phyloP scores from a whole-genome alignment of 2,113 vertebrate genomes.

The Lethenteron camtschaticum region DNA sequence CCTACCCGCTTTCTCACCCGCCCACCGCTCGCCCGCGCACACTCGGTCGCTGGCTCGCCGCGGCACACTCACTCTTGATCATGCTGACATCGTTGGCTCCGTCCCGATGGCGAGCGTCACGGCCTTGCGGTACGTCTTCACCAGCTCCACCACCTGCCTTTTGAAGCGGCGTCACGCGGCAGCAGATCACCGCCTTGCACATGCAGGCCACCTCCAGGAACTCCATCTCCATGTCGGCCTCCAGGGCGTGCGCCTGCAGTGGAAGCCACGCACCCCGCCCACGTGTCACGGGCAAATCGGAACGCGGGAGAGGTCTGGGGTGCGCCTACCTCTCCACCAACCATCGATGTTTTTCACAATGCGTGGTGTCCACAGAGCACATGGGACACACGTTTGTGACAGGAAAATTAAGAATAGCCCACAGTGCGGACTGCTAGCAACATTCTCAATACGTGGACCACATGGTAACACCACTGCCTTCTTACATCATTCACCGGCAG shows the following conservation, averaged over 20 bases:
- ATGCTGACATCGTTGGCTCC: conserved; percentile 86
- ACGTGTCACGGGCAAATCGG: no score
- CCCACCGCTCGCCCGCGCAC: neutral
- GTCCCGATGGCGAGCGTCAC: conserved; percentile 76
- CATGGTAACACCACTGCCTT: no score
- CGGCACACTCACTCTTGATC: conserved; percentile 63
- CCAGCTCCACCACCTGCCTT: conserved; percentile 85
- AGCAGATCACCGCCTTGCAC: conserved; percentile 76
- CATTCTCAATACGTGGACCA: no score
- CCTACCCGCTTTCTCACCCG: neutral
- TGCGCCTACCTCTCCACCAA: no score
- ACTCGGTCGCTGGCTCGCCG: neutral
- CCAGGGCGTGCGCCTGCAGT: conserved; percentile 53
- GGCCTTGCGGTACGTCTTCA: conserved; percentile 71
- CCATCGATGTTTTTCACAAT: no score
- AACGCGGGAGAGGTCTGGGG: no score
- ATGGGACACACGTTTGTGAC: no score
- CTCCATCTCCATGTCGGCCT: conserved; percentile 75
- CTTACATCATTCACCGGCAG: no score
- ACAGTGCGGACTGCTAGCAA: no score
- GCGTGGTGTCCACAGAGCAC: no score
- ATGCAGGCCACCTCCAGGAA: conserved; percentile 60
- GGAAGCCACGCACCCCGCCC: no score
- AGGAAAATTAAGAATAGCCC: no score
- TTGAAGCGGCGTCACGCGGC: conserved; percentile 70